These are phyloP conservation scores for Euphonia xanthogaster DNA, from an alignment of 2,797 vertebrate genomes.

Conservation along the genomic window DNA sequence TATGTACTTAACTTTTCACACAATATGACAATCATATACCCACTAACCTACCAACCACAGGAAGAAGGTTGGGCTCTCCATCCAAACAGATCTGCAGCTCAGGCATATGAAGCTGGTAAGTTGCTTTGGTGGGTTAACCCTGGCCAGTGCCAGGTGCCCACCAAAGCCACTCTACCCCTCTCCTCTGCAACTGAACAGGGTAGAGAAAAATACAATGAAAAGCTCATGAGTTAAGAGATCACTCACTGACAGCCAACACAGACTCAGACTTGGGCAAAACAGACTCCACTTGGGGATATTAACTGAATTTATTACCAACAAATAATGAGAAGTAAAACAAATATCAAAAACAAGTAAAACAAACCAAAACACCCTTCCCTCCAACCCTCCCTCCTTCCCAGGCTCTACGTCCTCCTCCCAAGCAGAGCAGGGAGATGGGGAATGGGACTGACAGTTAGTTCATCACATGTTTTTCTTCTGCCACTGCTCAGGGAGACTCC, in stretches of 20 bases:
- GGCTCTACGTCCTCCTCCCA: background rate
- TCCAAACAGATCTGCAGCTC: background rate
- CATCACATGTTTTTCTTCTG: background rate
- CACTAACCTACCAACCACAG: background rate
- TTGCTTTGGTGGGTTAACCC: background rate
- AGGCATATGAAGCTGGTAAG: background rate
- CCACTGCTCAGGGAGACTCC: background rate
- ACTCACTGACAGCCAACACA: background rate
- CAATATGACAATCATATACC: background rate
- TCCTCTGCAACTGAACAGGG: background rate
- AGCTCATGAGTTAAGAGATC: background rate
- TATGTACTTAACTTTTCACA: background rate
- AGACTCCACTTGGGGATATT: rapidly evolving
- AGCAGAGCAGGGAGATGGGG: background rate
- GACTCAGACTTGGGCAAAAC: background rate
- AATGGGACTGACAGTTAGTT: background rate
- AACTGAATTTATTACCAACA: background rate
- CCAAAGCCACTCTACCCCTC: background rate
- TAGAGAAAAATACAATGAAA: background rate
- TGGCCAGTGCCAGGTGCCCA: background rate
- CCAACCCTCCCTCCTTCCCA: background rate
- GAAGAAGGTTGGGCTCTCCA: background rate
- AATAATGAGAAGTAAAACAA: background rate
- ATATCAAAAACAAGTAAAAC: background rate
- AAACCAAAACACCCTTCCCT: background rate